These are phyloP conservation scores for Spilosoma lubricipeda DNA, from an alignment of 2,888 invertebrate genomes.

Conservation along the genomic window DNA sequence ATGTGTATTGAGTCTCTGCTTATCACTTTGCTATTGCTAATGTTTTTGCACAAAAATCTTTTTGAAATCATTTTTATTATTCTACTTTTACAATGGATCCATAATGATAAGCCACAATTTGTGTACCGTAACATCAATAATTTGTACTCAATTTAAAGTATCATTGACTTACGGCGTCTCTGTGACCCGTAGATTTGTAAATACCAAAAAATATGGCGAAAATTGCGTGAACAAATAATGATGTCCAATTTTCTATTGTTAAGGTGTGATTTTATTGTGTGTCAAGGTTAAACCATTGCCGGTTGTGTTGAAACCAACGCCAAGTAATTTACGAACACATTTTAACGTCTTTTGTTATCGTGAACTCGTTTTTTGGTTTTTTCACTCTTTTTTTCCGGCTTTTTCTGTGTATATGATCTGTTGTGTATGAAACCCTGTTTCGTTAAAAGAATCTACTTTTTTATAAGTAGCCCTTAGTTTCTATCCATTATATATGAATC, in stretches of 20 bases:
- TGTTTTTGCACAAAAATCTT: too few relatives aligned
- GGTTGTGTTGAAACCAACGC: conserved; percentile 40
- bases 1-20: too few relatives aligned
- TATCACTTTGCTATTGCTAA: too few relatives aligned
- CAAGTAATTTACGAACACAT: conserved; percentile 40
- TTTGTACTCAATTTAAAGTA: not conserved
- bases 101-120: not conserved
- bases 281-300: conserved; percentile 38
- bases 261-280: conserved; percentile 35
- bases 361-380: too few relatives aligned
- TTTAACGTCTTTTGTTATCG: too few relatives aligned
- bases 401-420: too few relatives aligned
- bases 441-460: too few relatives aligned
- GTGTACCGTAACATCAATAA: not conserved
- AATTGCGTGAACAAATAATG: conserved; percentile 8
- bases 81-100: not conserved
- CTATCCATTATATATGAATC: too few relatives aligned
- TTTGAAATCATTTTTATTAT: too few relatives aligned
- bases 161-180: not conserved
- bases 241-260: conserved; percentile 23
- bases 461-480: too few relatives aligned
- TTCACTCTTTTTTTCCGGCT: too few relatives aligned
- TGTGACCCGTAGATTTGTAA: not conserved
- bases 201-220: not conserved
- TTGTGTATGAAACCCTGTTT: too few relatives aligned